phyloP scores from a whole-genome alignment of 53 echinoderm and acorn worm genomes.

The Echinometra lucunter region DNA sequence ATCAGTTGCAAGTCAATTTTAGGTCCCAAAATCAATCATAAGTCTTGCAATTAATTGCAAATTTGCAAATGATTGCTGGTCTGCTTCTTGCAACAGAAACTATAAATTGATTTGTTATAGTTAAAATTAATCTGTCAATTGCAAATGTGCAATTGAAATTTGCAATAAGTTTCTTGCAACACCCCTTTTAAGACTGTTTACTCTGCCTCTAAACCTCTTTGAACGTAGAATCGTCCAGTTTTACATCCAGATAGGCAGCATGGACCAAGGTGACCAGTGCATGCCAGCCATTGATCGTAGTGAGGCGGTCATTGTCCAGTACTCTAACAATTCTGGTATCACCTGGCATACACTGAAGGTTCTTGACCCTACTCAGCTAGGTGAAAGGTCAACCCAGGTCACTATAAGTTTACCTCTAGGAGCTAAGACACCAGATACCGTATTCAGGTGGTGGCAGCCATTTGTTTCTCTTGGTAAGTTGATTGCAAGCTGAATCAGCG shows the following conservation, averaged over 20 bases:
- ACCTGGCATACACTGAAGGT: constrained; percentile 88
- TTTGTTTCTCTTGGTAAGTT: constrained; percentile 78
- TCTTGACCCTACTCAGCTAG: constrained; percentile 82
- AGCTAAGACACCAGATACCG: constrained; percentile 87
- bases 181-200: too few relatives aligned
- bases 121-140: too few relatives aligned
- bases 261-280: constrained; percentile 71
- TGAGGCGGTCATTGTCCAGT: constrained; percentile 92
- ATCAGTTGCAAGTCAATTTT: too few relatives aligned
- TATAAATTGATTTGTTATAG: too few relatives aligned
- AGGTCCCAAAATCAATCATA: too few relatives aligned
- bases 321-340: constrained; percentile 86
- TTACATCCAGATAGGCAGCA: constrained; percentile 89
- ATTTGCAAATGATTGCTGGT: too few relatives aligned
- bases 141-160: too few relatives aligned
- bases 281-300: constrained; percentile 75
- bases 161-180: too few relatives aligned
- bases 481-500: too few relatives aligned
- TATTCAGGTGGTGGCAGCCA: constrained; percentile 97
- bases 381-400: constrained; percentile 76
- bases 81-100: too few relatives aligned
- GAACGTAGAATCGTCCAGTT: constrained; percentile 88
- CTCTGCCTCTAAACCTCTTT: not conserved
- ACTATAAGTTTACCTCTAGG: constrained; percentile 80
- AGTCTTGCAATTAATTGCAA: too few relatives aligned